Evolutionary conservation across 2,888 invertebrate genomes (phyloP).

Genomic region (Lochmaea crataegi): DNA sequence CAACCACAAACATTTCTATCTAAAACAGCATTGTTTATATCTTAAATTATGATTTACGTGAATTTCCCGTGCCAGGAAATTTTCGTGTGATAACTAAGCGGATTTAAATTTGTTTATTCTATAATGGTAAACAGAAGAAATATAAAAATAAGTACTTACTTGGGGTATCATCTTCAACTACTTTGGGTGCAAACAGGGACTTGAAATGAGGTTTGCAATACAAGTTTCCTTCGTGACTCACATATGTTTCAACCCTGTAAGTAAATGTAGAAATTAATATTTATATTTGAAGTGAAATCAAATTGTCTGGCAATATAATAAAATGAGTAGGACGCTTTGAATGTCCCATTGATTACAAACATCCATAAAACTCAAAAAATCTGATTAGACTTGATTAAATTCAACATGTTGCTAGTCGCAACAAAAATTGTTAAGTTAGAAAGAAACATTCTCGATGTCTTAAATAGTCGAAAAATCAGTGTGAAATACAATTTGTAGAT

Average conservation of each 20-base stretch:
- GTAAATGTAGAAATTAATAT: constrained; percentile 5
- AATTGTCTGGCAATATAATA: too few relatives aligned
- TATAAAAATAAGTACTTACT: constrained; percentile 66
- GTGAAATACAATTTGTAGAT: too few relatives aligned
- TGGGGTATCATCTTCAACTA: constrained; percentile 79
- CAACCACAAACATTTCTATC: background rate
- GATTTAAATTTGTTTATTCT: background rate
- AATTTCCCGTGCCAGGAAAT: background rate
- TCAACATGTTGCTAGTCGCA: too few relatives aligned
- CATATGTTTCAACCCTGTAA: constrained; percentile 89
- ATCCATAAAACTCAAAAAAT: too few relatives aligned
- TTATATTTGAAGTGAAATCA: background rate
- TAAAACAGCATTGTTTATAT: constrained; percentile 6
- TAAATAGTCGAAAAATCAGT: too few relatives aligned
- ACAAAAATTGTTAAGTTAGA: too few relatives aligned
- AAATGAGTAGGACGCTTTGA: too few relatives aligned
- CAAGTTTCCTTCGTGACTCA: constrained; percentile 88
- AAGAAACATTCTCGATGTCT: too few relatives aligned
- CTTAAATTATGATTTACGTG: background rate
- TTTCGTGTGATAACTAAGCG: background rate
- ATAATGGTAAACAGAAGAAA: background rate
- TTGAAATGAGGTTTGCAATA: constrained; percentile 96
- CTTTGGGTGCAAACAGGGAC: constrained; percentile 91
- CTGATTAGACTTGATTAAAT: too few relatives aligned
- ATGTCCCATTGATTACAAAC: too few relatives aligned